Evolutionary conservation across 2,113 vertebrate species (phyloP), one percentile per base, ranked within the genome.

Genomic region (Panthera tigris): DNA sequence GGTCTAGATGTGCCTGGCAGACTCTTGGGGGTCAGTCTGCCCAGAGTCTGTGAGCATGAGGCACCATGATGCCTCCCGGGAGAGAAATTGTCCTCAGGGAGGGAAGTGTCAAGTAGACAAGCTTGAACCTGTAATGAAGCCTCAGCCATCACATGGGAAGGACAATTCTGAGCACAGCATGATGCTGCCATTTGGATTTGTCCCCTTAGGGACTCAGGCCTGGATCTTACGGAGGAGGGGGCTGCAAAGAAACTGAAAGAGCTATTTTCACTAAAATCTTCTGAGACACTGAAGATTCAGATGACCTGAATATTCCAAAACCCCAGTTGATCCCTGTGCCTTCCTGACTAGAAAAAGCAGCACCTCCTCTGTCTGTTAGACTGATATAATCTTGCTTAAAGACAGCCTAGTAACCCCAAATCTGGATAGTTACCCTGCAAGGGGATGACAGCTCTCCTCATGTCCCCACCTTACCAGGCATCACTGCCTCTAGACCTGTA

Each of bases 261-360:
- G 52, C 45, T 96, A 85, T 95, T 97, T 96, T 97, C 50, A 92
- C 74, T 92, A 48, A 78, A 84, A 91, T 63, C 84, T 95, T 96
- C 50, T 27, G 87, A 91, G 89, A 91, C n/a, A 33, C 57, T 21
- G 65, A 97, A 89, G 94, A 90, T 79, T 97, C 80, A 85, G 74
- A n/a, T 92, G 90, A 94, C 50, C 74, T 45, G 52, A 86, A 79
- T 95, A 79, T 29, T n/a, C 31, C 15, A 3, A 81, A 95, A 87
- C 11, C 31, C n/a, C 12, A 25, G 1, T 41, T 16, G 14, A 33
- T 41, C 65, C 8, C 19, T 66, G 15, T 2, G 1, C 7, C 39
- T 94, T 14, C 65, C 18, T 95, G n/a, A 23, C 8, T 92, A 36
- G 79, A n/a, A 76, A 68, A 65, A 66, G 41, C 57, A 61, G 29